Evolutionary conservation across 1,140 invertebrate genomes (phyloP).

Genomic region (Drosophila sturtevanti): DNA sequence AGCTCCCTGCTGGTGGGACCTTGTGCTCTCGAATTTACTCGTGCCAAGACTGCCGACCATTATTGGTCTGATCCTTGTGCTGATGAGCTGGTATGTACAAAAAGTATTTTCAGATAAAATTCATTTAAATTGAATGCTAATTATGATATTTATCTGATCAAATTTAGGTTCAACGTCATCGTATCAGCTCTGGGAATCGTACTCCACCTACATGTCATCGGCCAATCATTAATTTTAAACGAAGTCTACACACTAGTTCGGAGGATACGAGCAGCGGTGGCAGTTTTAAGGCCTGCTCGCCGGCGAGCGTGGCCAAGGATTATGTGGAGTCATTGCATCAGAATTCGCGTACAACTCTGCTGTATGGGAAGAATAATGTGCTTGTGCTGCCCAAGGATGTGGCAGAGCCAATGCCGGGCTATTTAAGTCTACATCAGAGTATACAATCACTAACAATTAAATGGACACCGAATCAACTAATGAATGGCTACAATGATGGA

Average conservation of each 20-base stretch:
- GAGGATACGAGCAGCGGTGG: constrained; percentile 84
- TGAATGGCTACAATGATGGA: constrained; percentile 92
- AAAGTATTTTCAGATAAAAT: not conserved
- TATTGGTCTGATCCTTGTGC: constrained; percentile 96
- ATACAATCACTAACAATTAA: constrained; percentile 88
- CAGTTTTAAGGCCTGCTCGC: constrained; percentile 83
- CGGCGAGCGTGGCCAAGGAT: constrained; percentile 89
- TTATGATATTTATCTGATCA: no score
- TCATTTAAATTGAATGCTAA: no score
- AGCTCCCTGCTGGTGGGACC: constrained; percentile 95
- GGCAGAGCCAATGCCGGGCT: constrained; percentile 92
- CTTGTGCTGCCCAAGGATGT: constrained; percentile 93
- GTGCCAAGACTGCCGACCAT: constrained; percentile 94
- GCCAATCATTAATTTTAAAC: constrained; percentile 89
- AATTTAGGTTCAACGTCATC: constrained; percentile 88
- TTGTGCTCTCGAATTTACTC: constrained; percentile 95
- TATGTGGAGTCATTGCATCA: constrained; percentile 98
- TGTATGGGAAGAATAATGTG: constrained; percentile 98
- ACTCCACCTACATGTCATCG: constrained; percentile 89
- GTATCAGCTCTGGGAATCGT: constrained; percentile 89
- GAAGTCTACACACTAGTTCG: constrained; percentile 87
- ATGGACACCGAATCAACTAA: constrained; percentile 95
- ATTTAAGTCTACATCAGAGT: constrained; percentile 95
- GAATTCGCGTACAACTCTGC: constrained; percentile 93
- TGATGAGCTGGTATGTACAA: constrained; percentile 89